These are phyloP conservation scores for Laothoe populi DNA, from an alignment of 2,888 invertebrate species.

Conservation along the genomic window DNA sequence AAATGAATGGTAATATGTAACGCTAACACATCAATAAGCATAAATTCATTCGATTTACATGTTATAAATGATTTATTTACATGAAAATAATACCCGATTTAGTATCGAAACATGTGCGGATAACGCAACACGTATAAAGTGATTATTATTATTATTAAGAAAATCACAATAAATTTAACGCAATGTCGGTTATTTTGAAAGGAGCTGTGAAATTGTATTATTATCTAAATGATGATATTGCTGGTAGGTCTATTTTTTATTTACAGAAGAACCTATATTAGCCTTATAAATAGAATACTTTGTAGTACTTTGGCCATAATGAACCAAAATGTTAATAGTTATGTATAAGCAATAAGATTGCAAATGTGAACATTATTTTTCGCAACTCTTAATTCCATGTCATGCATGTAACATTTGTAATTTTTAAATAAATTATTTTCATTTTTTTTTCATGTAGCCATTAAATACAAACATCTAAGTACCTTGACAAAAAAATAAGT, in stretches of 20 bases:
- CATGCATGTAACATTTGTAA: too few relatives aligned
- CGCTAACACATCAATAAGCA: not conserved
- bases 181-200: slow-evolving; percentile 67
- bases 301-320: not conserved
- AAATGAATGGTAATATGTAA: not conserved
- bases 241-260: slow-evolving; percentile 53
- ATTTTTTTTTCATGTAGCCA: too few relatives aligned
- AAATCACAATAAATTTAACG: not conserved
- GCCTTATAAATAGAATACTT: not conserved
- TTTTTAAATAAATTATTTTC: too few relatives aligned
- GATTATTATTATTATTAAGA: not conserved
- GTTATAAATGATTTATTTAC: not conserved
- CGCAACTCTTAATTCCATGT: too few relatives aligned
- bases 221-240: slow-evolving; percentile 72
- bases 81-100: not conserved
- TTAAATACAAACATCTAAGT: too few relatives aligned
- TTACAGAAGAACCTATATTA: too few relatives aligned
- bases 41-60: slow-evolving; percentile 11
- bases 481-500: too few relatives aligned
- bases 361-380: too few relatives aligned
- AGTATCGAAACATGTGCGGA: slow-evolving; percentile 1
- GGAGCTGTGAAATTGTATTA: slow-evolving; percentile 66
- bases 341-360: too few relatives aligned
- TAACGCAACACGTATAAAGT: not conserved
- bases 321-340: not conserved